These are phyloP conservation scores for Ophioninae sp. DNA, from an alignment of 2,888 invertebrate species.

Conservation along the genomic window DNA sequence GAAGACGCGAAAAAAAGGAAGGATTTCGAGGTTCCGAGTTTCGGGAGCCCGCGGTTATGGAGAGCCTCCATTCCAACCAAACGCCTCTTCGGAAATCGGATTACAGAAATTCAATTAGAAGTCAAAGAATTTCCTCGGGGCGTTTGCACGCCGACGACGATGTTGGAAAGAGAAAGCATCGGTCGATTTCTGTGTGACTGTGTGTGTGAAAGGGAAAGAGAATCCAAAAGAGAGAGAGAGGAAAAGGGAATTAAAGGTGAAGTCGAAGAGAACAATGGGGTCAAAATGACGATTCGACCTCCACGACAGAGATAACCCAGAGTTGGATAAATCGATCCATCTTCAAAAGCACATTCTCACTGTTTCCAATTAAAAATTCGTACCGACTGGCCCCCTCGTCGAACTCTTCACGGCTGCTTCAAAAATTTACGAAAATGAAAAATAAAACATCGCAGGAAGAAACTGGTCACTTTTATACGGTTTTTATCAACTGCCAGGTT, in stretches of 20 bases:
- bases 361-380: constrained; percentile 54
- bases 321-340: constrained; percentile 34
- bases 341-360: constrained; percentile 41
- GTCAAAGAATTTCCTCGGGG: constrained; percentile 72
- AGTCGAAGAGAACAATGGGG: constrained; percentile 11
- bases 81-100: constrained; percentile 73
- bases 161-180: background rate
- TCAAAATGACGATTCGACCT: constrained; percentile 30
- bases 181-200: background rate
- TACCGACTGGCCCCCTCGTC: background rate
- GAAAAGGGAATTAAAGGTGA: constrained; percentile 19
- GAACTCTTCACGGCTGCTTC: constrained; percentile 11
- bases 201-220: background rate
- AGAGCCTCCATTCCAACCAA: constrained; percentile 52
- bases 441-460: background rate
- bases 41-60: constrained; percentile 46
- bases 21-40: constrained; percentile 27
- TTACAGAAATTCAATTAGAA: constrained; percentile 78
- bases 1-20: constrained; percentile 11
- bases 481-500: background rate
- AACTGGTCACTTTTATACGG: constrained; percentile 1
- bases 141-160: constrained; percentile 70
- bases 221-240: background rate
- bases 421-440: background rate
- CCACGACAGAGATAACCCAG: constrained; percentile 5